A percentile compares a stretch with the other conserved stretches of the same genome.
phyloP scores from a whole-genome alignment of 2,797 vertebrate genomes.

The Poeciliopsis gracilis region DNA sequence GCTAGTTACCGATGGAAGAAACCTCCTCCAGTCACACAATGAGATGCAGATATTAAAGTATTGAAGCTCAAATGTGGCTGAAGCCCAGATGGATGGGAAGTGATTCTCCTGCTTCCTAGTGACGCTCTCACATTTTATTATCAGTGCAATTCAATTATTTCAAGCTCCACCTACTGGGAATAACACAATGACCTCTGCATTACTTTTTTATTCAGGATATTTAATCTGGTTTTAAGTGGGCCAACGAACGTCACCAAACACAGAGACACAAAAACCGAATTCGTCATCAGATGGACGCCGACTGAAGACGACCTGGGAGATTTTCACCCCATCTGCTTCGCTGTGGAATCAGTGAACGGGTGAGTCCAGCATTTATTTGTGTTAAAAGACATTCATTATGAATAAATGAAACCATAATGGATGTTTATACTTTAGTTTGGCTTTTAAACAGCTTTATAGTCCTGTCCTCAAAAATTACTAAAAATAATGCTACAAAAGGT shows the following conservation, averaged over 20 bases:
- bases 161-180: no score
- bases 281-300: slow-evolving; percentile 1
- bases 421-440: background rate
- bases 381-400: background rate
- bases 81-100: no score
- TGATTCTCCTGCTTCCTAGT: no score
- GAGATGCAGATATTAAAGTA: no score
- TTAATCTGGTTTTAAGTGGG: slow-evolving; percentile 1
- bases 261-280: background rate
- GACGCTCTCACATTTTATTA: no score
- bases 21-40: no score
- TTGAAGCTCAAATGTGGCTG: no score
- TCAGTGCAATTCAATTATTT: no score
- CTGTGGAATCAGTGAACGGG: background rate
- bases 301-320: slow-evolving; percentile 6
- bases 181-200: background rate
- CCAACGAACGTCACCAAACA: slow-evolving; percentile 10
- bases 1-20: no score
- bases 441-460: background rate
- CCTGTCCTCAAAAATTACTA: background rate
- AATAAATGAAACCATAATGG: background rate
- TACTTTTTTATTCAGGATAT: background rate
- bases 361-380: background rate
- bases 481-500: background rate
- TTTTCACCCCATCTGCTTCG: slow-evolving; percentile 2